A percentile compares a stretch with the other conserved stretches of the same genome.
Conservation (phyloP, 2,888 invertebrate species). For the Eupsilia transversa region DNA sequence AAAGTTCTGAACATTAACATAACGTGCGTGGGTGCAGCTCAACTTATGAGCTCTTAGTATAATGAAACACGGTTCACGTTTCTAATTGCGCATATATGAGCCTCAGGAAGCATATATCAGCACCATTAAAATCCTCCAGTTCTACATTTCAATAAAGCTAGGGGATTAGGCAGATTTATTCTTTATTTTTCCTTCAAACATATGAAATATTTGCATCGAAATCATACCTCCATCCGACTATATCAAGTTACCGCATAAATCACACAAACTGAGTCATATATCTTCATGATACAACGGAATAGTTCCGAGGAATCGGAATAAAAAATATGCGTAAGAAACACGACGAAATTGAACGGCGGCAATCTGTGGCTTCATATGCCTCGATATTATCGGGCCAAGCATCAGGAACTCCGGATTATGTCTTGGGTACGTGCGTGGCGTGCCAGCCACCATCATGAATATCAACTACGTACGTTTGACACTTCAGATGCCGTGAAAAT, state of each 20-base stretch:
- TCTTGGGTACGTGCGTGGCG: constrained; percentile 71
- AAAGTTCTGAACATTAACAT: constrained; percentile 55
- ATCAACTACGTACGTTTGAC: constrained; percentile 73
- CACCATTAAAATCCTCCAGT: constrained; percentile 2
- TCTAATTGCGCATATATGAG: constrained; percentile 47
- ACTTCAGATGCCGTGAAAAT: constrained; percentile 68
- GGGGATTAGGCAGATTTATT: not conserved
- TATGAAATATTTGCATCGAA: constrained; percentile 43
- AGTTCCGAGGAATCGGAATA: constrained; percentile 58
- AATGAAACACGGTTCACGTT: constrained; percentile 55
- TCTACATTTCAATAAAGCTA: constrained; percentile 12
- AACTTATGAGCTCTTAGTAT: constrained; percentile 60
- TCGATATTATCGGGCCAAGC: constrained; percentile 69
- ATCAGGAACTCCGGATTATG: constrained; percentile 65
- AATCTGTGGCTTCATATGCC: constrained; percentile 63
- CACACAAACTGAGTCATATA: constrained; percentile 56
- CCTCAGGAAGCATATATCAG: constrained; percentile 8
- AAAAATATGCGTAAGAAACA: constrained; percentile 61
- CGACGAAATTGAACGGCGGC: constrained; percentile 62
- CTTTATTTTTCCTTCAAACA: constrained; percentile 16
- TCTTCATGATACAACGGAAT: constrained; percentile 59
- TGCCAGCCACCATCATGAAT: constrained; percentile 74
- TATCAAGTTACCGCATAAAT: constrained; percentile 61
- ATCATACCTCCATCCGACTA: constrained; percentile 29
- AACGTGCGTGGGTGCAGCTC: constrained; percentile 49